Conservation (phyloP, 2,113 vertebrate species). For the Corythornis madagascariensis region DNA sequence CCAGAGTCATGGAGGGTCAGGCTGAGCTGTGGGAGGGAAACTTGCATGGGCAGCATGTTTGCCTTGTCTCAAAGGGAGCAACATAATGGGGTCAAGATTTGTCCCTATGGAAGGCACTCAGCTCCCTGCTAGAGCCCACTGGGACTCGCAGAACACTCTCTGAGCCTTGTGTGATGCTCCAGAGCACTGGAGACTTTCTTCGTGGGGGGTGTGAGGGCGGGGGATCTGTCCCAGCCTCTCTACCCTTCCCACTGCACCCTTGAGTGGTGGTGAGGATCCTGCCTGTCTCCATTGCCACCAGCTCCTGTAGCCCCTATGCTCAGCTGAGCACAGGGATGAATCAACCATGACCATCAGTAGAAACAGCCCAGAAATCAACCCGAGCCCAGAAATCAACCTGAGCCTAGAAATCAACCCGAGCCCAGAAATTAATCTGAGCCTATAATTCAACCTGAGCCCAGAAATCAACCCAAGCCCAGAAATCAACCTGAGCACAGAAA, state of each 20-base stretch:
- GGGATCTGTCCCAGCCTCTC: not conserved
- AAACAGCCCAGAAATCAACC: not conserved
- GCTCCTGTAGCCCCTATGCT: not conserved
- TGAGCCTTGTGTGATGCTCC: fast-evolving
- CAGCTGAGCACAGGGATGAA: not conserved
- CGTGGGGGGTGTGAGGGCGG: fast-evolving
- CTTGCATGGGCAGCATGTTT: not conserved
- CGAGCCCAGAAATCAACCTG: too few species aligned
- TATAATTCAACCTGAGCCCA: not conserved
- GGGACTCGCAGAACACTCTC: not conserved
- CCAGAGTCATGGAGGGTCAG: not conserved
- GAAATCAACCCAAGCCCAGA: not conserved
- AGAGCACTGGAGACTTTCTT: not conserved
- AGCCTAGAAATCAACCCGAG: not conserved
- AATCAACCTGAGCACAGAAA: not conserved
- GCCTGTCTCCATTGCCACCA: not conserved
- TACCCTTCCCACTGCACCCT: not conserved
- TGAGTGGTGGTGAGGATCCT: fast-evolving
- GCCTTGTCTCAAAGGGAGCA: fast-evolving
- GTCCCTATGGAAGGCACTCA: not conserved
- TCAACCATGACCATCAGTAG: fast-evolving
- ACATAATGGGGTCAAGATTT: fast-evolving
- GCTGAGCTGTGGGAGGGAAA: not conserved
- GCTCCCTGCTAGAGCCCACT: not conserved
- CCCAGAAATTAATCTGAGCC: not conserved